phyloP scores from a whole-genome alignment of 2,113 vertebrate genomes.

The Oncorhynchus mykiss region DNA sequence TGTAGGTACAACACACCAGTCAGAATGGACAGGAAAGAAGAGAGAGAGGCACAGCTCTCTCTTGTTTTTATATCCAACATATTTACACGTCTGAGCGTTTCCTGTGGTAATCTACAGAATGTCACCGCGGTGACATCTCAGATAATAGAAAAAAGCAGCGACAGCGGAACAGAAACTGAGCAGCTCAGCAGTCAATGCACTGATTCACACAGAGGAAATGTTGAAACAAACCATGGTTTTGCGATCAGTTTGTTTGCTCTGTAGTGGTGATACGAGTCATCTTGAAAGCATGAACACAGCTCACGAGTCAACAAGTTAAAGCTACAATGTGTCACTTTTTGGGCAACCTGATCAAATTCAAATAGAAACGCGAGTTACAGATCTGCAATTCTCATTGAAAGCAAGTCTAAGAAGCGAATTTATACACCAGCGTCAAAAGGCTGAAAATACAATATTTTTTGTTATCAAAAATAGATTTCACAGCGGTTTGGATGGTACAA shows the following conservation, averaged over 20 bases:
- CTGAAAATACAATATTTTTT: too few relatives aligned
- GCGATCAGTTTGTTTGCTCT: not conserved
- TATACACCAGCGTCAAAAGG: too few relatives aligned
- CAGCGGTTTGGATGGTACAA: too few relatives aligned
- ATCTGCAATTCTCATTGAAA: too few relatives aligned
- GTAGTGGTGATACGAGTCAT: not conserved
- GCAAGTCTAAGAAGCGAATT: too few relatives aligned
- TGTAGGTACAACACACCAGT: not conserved
- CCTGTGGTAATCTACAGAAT: not conserved
- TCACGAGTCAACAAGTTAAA: not conserved
- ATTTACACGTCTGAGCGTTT: accelerated
- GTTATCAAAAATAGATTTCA: too few relatives aligned
- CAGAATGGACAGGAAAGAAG: too few relatives aligned
- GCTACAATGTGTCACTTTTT: not conserved
- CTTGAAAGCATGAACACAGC: not conserved
- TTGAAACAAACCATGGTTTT: constrained; percentile 1
- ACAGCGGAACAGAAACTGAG: constrained; percentile 26
- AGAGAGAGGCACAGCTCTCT: too few relatives aligned
- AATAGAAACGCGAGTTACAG: too few relatives aligned
- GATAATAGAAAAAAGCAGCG: not conserved
- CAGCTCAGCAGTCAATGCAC: not conserved
- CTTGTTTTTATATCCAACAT: too few relatives aligned
- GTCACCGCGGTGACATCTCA: not conserved
- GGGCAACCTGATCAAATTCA: too few relatives aligned
- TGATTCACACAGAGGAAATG: constrained; percentile 29